These are phyloP conservation scores for Halocynthia aurantium DNA, from an alignment of 23 tunicate genomes.

Conservation along the genomic window DNA sequence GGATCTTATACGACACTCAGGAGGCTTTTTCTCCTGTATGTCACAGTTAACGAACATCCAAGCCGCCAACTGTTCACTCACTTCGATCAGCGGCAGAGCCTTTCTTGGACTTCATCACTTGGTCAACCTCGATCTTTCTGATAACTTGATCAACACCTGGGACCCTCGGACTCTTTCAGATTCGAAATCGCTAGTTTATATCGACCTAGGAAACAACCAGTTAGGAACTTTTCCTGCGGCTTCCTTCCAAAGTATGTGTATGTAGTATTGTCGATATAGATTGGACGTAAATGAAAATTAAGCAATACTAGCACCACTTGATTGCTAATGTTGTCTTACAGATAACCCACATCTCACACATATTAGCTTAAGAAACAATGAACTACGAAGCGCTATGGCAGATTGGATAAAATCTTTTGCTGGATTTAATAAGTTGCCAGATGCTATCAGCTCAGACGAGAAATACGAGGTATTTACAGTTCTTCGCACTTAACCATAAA, in stretches of 20 bases:
- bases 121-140: slow-evolving; percentile 54
- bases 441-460: too few relatives aligned
- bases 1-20: background rate
- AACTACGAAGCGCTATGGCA: slow-evolving; percentile 7
- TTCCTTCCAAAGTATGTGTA: slow-evolving; percentile 14
- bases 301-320: background rate
- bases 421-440: background rate
- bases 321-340: background rate
- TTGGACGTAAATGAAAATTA: background rate
- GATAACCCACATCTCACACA: slow-evolving; percentile 37
- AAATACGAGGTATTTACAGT: too few relatives aligned
- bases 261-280: background rate
- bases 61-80: slow-evolving; percentile 51
- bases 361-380: slow-evolving; percentile 44
- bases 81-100: slow-evolving; percentile 5
- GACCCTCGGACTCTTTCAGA: slow-evolving; percentile 6
- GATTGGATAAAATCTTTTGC: slow-evolving; percentile 19
- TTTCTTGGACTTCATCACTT: slow-evolving; percentile 33
- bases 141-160: slow-evolving; percentile 42
- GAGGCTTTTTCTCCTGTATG: slow-evolving; percentile 45
- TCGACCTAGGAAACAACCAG: slow-evolving; percentile 44
- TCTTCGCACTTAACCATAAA: too few relatives aligned
- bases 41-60: slow-evolving; percentile 37
- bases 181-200: slow-evolving; percentile 37
- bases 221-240: slow-evolving; percentile 21